A percentile compares a stretch with the other conserved stretches of the same genome.
phyloP scores from a whole-genome alignment of 2,113 vertebrate species.

The Sapajus apella region DNA sequence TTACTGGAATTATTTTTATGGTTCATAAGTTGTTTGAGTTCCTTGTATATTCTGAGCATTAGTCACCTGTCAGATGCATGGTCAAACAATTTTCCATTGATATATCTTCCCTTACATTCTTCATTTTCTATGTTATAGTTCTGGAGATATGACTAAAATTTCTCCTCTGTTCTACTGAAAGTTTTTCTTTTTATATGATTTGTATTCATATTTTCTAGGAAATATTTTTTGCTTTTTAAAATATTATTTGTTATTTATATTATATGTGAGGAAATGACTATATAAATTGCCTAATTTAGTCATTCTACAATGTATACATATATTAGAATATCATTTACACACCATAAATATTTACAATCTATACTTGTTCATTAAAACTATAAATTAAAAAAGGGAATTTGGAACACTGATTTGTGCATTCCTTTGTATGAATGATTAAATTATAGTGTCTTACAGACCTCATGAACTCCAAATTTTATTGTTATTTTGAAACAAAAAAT shows the following conservation, averaged over 20 bases:
- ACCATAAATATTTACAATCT: neutral
- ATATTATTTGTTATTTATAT: neutral
- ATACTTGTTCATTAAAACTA: neutral
- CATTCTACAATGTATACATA: neutral
- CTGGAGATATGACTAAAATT: neutral
- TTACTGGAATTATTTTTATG: no score
- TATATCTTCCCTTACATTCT: neutral
- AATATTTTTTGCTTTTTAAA: neutral
- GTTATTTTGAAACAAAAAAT: neutral
- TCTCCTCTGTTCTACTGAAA: neutral
- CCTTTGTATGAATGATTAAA: neutral
- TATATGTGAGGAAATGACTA: neutral
- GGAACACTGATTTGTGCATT: neutral
- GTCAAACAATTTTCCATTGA: neutral
- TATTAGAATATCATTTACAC: neutral
- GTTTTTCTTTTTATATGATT: neutral
- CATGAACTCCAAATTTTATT: neutral
- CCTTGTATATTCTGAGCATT: no score
- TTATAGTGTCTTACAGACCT: neutral
- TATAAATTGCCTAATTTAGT: neutral
- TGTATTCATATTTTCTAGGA: neutral
- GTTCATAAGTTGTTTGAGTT: no score
- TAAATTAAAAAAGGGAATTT: neutral
- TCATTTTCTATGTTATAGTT: neutral
- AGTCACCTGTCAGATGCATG: no score